Evolutionary conservation across 2,888 invertebrate genomes (phyloP).

Genomic region (Drosophila algonquin): DNA sequence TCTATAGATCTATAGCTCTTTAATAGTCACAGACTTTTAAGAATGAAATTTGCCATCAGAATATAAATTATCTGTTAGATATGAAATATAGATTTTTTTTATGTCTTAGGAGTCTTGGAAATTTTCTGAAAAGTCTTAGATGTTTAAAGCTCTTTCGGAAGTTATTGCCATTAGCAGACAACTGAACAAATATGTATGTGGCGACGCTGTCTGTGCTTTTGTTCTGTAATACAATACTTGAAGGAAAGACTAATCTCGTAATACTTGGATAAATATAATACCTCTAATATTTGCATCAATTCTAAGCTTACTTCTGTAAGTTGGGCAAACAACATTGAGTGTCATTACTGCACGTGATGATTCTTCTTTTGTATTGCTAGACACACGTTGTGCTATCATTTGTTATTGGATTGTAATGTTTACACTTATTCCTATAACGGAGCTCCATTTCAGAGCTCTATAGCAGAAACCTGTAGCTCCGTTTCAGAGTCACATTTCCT

Average conservation of each 20-base stretch:
- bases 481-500: neutral
- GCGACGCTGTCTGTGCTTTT: neutral
- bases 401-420: neutral
- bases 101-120: too few relatives aligned
- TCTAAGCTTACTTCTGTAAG: constrained; percentile 2
- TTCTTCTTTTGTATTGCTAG: neutral
- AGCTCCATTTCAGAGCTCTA: too few relatives aligned
- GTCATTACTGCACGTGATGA: constrained; percentile 11
- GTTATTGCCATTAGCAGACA: neutral
- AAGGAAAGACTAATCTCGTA: neutral
- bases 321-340: constrained; percentile 22
- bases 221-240: neutral
- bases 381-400: neutral
- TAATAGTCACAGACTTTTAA: too few relatives aligned
- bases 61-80: too few relatives aligned
- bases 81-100: too few relatives aligned
- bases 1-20: too few relatives aligned
- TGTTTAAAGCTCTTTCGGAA: too few relatives aligned
- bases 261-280: neutral
- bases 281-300: neutral
- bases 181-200: neutral
- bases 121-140: too few relatives aligned
- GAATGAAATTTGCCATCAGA: too few relatives aligned
- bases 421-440: neutral
- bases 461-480: neutral